These are phyloP conservation scores for Syritta pipiens DNA, from an alignment of 2,888 invertebrate species.

Conservation along the genomic window DNA sequence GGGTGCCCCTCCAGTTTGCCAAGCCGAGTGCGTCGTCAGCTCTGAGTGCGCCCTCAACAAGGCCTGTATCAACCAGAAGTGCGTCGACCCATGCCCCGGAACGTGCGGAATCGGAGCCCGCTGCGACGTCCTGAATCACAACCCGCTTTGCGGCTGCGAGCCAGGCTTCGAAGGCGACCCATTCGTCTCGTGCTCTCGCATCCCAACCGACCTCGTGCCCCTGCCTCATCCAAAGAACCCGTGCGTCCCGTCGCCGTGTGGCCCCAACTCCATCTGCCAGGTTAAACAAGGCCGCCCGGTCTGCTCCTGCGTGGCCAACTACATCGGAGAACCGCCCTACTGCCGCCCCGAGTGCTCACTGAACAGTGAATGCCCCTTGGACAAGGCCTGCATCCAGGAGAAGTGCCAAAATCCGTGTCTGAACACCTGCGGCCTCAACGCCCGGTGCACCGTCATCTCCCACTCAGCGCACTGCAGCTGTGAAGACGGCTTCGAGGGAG, in stretches of 20 bases:
- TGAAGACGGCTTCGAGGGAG: conserved; percentile 87
- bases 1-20: conserved; percentile 90
- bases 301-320: conserved; percentile 89
- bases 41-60: conserved; percentile 89
- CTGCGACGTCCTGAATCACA: conserved; percentile 90
- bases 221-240: conserved; percentile 80
- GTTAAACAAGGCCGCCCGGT: conserved; percentile 88
- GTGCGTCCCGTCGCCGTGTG: conserved; percentile 85
- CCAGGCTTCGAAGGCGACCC: conserved; percentile 89
- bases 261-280: conserved; percentile 91
- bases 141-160: conserved; percentile 91
- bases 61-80: conserved; percentile 89
- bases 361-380: conserved; percentile 88
- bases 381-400: conserved; percentile 89
- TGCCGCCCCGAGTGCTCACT: conserved; percentile 91
- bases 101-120: conserved; percentile 88
- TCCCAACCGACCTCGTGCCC: conserved; percentile 74
- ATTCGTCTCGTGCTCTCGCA: conserved; percentile 83
- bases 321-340: conserved; percentile 89
- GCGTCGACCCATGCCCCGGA: conserved; percentile 90
- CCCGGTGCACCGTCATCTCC: conserved; percentile 88
- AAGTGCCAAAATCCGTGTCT: conserved; percentile 91
- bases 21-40: conserved; percentile 91
- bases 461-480: conserved; percentile 92
- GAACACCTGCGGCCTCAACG: conserved; percentile 88